These are phyloP conservation scores for Leptinotarsa texana DNA, from an alignment of 1,140 invertebrate genomes.

Conservation along the genomic window DNA sequence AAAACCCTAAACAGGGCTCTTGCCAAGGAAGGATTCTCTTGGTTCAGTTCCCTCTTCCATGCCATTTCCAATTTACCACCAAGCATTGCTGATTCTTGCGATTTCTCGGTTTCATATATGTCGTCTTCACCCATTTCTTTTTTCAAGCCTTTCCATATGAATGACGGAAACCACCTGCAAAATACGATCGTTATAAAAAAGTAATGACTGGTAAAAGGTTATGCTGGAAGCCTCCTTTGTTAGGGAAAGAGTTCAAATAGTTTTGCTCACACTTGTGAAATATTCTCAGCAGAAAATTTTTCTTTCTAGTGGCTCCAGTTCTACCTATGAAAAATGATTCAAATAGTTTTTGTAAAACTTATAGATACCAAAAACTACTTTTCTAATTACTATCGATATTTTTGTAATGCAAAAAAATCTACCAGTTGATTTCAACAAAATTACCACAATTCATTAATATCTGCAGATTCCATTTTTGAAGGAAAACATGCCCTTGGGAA, in stretches of 20 bases:
- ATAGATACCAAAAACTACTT: too few species aligned
- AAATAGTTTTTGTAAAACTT: too few species aligned
- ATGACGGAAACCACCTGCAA: slow-evolving; percentile 53
- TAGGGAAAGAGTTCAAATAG: neutral
- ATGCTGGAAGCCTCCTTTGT: too few species aligned
- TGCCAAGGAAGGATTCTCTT: slow-evolving; percentile 50
- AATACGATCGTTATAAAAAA: neutral
- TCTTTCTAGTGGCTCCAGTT: too few species aligned
- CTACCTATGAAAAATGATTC: too few species aligned
- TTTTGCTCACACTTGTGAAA: neutral
- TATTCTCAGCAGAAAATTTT: neutral
- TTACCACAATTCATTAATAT: too few species aligned
- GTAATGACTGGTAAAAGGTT: neutral
- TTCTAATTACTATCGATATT: too few species aligned
- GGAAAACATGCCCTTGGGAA: too few species aligned
- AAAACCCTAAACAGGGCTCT: slow-evolving; percentile 41
- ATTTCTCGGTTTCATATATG: slow-evolving; percentile 29
- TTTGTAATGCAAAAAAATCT: too few species aligned
- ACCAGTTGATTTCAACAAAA: too few species aligned
- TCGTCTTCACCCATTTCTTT: slow-evolving; percentile 40
- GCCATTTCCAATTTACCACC: slow-evolving; percentile 62
- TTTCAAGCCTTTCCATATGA: slow-evolving; percentile 36
- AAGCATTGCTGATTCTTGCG: slow-evolving; percentile 49
- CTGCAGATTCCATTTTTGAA: too few species aligned
- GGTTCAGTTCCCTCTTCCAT: slow-evolving; percentile 57